phyloP scores from a whole-genome alignment of 2,797 vertebrate species.

The Epinephelus coioides region DNA sequence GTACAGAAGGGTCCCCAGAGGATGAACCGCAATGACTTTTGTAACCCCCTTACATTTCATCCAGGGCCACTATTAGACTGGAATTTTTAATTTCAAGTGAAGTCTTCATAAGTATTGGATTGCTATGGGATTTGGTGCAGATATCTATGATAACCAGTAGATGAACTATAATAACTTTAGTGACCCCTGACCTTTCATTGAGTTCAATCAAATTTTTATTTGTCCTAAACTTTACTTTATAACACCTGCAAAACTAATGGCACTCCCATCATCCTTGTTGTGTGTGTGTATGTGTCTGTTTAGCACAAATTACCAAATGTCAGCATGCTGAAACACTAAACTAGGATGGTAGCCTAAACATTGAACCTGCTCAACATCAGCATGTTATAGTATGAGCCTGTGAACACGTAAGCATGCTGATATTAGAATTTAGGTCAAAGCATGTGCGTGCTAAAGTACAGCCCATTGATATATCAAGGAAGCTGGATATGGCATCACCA shows the following conservation, averaged over 20 bases:
- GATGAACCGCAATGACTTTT: background rate
- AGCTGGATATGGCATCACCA: background rate
- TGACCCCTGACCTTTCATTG: background rate
- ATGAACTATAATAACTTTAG: background rate
- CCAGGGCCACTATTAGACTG: background rate
- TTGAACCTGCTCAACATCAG: too few species aligned
- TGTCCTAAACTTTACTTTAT: background rate
- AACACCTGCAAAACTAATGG: too few species aligned
- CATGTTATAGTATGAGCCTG: too few species aligned
- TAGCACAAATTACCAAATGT: too few species aligned
- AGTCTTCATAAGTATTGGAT: background rate
- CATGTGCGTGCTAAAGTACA: too few species aligned
- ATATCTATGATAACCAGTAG: too few species aligned
- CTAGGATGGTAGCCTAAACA: too few species aligned
- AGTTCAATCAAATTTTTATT: background rate
- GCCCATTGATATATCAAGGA: conserved; percentile 2
- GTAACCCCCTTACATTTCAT: background rate
- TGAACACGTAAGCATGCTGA: background rate
- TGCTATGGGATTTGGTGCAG: background rate
- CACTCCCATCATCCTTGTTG: too few species aligned
- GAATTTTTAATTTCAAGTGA: background rate
- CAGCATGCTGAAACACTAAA: too few species aligned
- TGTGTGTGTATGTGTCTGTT: too few species aligned
- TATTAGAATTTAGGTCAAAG: background rate
- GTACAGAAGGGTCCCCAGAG: too few species aligned